Evolutionary conservation across 2,888 invertebrate species (phyloP).

Genomic region (Cerastis leucographa): DNA sequence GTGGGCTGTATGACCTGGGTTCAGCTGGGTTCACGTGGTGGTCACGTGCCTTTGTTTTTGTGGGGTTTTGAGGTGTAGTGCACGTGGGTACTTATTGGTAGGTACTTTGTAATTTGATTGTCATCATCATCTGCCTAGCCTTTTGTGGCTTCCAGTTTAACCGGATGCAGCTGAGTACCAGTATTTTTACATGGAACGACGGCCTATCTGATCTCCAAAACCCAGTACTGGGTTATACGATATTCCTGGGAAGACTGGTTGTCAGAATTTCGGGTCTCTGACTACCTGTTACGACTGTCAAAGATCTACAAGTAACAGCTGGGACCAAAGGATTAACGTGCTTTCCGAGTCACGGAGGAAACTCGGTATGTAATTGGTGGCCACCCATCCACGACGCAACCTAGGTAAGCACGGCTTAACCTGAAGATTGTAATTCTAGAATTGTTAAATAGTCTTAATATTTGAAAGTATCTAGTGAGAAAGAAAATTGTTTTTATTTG

Average conservation of each 20-base stretch:
- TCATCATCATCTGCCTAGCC: background rate
- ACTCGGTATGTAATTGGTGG: no score
- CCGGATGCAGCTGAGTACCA: background rate
- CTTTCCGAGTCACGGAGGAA: no score
- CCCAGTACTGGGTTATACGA: background rate
- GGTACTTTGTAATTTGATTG: background rate
- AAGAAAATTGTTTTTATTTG: no score
- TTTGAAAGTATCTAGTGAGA: no score
- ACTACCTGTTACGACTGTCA: no score
- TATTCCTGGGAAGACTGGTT: no score
- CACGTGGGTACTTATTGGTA: background rate
- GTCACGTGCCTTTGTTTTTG: background rate
- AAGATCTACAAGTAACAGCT: no score
- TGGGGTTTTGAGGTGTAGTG: background rate
- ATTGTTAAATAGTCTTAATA: no score
- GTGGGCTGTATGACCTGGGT: slow-evolving; percentile 33
- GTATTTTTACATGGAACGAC: background rate
- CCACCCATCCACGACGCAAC: background rate
- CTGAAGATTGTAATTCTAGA: no score
- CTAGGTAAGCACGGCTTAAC: background rate
- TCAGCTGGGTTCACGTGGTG: slow-evolving; percentile 15
- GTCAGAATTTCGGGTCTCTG: no score
- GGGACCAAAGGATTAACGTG: no score
- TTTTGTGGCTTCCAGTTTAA: background rate
- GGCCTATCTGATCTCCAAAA: background rate